Evolutionary conservation across 2,888 invertebrate species (phyloP).

Genomic region (Colletes collaris): DNA sequence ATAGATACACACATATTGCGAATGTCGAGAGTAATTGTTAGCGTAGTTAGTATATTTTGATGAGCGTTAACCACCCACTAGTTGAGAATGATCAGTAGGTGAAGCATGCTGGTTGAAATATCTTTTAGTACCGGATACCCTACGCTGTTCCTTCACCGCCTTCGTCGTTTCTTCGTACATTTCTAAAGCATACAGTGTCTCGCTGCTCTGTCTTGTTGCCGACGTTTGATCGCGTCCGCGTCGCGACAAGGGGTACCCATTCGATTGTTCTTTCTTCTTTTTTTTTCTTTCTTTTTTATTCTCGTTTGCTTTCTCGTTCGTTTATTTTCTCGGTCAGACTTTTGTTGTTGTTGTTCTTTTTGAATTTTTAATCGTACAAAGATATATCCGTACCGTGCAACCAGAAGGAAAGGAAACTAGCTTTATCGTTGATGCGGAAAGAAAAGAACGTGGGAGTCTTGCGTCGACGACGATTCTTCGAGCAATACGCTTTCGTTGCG

Average conservation of each 20-base stretch:
- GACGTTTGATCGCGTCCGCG: slow-evolving; percentile 41
- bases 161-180: slow-evolving; percentile 50
- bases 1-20: slow-evolving; percentile 57
- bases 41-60: slow-evolving; percentile 72
- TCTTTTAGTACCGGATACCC: slow-evolving; percentile 54
- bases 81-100: slow-evolving; percentile 77
- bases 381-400: background rate
- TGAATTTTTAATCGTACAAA: background rate
- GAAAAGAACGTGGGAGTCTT: too few relatives aligned
- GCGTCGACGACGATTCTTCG: background rate
- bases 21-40: slow-evolving; percentile 72
- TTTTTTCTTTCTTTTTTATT: slow-evolving; percentile 18
- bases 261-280: background rate
- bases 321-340: slow-evolving; percentile 1
- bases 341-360: background rate
- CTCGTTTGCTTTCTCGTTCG: background rate
- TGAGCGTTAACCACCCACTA: slow-evolving; percentile 72
- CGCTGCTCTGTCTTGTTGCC: slow-evolving; percentile 56
- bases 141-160: slow-evolving; percentile 42
- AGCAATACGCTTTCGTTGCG: background rate
- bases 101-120: slow-evolving; percentile 79
- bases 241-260: slow-evolving; percentile 6
- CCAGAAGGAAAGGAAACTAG: background rate
- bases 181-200: slow-evolving; percentile 29
- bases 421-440: too few relatives aligned